phyloP scores from a whole-genome alignment of 2,888 invertebrate species.

The Catocala fraxini region DNA sequence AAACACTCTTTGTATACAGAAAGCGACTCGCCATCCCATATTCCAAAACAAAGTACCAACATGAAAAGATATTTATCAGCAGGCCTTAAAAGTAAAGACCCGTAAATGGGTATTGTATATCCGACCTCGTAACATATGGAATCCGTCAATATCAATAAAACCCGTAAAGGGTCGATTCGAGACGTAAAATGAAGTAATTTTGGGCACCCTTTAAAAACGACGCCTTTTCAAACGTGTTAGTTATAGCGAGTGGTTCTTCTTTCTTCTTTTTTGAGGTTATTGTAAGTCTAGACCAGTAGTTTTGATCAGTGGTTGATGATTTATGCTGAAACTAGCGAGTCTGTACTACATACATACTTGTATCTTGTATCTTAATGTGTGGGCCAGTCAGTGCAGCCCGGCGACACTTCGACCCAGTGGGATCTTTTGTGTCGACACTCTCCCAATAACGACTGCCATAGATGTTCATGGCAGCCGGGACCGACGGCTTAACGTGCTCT shows the following conservation, averaged over 20 bases:
- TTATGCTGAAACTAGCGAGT: too few relatives aligned
- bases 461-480: too few relatives aligned
- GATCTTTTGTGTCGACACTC: too few relatives aligned
- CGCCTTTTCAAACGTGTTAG: neutral
- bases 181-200: constrained; percentile 52
- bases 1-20: neutral
- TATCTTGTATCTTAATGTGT: too few relatives aligned
- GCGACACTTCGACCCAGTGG: too few relatives aligned
- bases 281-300: too few relatives aligned
- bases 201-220: constrained; percentile 22
- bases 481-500: too few relatives aligned
- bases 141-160: constrained; percentile 43
- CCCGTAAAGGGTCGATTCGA: constrained; percentile 30
- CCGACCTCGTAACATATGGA: constrained; percentile 22
- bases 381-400: too few relatives aligned
- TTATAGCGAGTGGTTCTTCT: neutral
- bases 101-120: constrained; percentile 27
- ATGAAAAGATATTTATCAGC: constrained; percentile 30
- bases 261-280: too few relatives aligned
- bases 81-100: constrained; percentile 35
- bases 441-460: too few relatives aligned
- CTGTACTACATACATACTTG: too few relatives aligned
- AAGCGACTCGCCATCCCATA: neutral
- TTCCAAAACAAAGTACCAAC: constrained; percentile 1
- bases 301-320: too few relatives aligned